Base-by-base conservation (phyloP, 2,797 vertebrate species). In the Momotus momota region DNA sequence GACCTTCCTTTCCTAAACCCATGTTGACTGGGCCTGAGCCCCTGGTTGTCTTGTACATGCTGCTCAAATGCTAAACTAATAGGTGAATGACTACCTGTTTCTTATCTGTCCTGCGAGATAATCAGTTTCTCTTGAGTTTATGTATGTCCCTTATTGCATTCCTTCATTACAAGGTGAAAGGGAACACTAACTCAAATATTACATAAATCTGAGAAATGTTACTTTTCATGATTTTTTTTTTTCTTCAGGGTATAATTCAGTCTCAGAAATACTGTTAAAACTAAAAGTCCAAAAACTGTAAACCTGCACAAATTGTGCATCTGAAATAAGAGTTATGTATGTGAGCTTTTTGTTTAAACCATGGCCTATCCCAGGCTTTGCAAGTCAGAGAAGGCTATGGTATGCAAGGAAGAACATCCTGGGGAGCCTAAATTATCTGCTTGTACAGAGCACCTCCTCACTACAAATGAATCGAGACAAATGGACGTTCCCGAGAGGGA, bases 261-360 rank as follows among this genome's bases (percentile, higher is more conserved):
- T 43, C 15, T 12, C 3, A 81, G 22, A 86, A 81, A 52, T 21
- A 35, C 33, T 5, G 2, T 58, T 8, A 70, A 73, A 43, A 88
- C 14, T 45, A 40, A 75, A 85, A 60, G 7, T 43, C 2, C 6
- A 29, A 54, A 54, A 51, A 0, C 1, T 2, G 0, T 21, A 46
- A 21, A 46, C 21, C 29, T 54, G 27, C 29, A 54, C 65, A 65
- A 72, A 29, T 6, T n/a, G 12, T 43, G 2, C 7, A 41, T 27
- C 13, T 75, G n/a, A 52, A 74, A 72, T 60, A 35, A 22, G 7
- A 51, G 18, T 31, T 67, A 3, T 1, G 0, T 73, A 31, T 41
- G 33, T 81, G 19, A 60, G 10, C 46, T 84, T n/a, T 6, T 43
- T 26, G 6, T 29, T 73, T 77, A 66, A 45, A 33, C 1, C 11